Conservation (phyloP, 1,140 invertebrate genomes). For the Eufriesea mexicana region DNA sequence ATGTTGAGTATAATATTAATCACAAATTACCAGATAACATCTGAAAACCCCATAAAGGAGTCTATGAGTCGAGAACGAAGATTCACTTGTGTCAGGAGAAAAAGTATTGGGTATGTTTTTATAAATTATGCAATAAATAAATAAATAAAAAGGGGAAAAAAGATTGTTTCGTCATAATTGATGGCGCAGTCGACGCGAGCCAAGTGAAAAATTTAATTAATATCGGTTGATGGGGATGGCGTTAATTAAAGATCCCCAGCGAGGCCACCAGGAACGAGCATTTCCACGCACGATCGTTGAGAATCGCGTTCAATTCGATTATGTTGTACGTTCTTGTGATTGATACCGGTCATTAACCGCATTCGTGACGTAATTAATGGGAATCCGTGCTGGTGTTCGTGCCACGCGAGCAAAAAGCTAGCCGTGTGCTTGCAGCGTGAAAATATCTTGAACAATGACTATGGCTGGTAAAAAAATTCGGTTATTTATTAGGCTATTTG, state of each 20-base stretch:
- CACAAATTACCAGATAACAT: too few species aligned
- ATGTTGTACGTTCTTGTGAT: slow-evolving; percentile 48
- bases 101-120: too few species aligned
- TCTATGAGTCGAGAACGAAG: too few species aligned
- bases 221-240: slow-evolving; percentile 32
- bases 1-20: too few species aligned
- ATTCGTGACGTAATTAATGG: slow-evolving; percentile 47
- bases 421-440: slow-evolving; percentile 3
- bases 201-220: slow-evolving; percentile 47
- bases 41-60: too few species aligned
- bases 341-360: slow-evolving; percentile 45
- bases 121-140: too few species aligned
- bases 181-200: not conserved
- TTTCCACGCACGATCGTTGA: slow-evolving; percentile 57
- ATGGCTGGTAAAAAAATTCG: not conserved
- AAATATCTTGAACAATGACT: slow-evolving; percentile 20
- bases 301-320: slow-evolving; percentile 41
- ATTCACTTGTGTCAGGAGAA: too few species aligned
- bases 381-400: slow-evolving; percentile 15
- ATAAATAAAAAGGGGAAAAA: not conserved
- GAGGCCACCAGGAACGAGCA: slow-evolving; percentile 54
- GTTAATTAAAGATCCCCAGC: slow-evolving; percentile 51
- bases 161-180: not conserved
- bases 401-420: slow-evolving; percentile 19
- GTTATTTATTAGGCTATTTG: not conserved